A percentile compares a stretch with the other conserved stretches of the same genome.
Evolutionary conservation across 1,140 invertebrate genomes (phyloP).

Genomic region (Drosophila virilis): DNA sequence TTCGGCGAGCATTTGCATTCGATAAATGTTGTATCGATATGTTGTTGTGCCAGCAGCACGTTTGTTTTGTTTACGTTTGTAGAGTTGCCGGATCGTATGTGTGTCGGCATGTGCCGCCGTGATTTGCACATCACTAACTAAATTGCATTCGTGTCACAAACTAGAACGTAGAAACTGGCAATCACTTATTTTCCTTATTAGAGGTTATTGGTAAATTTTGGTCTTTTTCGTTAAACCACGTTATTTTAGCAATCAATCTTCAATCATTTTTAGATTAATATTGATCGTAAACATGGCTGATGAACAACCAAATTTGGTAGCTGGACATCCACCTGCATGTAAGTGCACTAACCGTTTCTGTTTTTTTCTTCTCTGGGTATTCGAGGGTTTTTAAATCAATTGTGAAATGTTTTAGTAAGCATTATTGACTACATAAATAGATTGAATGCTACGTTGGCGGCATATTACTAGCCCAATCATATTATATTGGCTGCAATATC

Average conservation of each 20-base stretch:
- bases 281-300: conserved; percentile 77
- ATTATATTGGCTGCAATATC: conserved; percentile 42
- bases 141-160: conserved; percentile 52
- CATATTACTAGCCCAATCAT: conserved; percentile 18
- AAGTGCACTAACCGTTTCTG: conserved; percentile 63
- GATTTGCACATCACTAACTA: conserved; percentile 26
- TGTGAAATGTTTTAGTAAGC: conserved; percentile 59
- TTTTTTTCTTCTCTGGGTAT: conserved; percentile 11
- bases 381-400: not conserved
- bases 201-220: conserved; percentile 5
- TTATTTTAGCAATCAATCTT: not conserved
- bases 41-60: not conserved
- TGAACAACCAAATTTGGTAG: conserved; percentile 89
- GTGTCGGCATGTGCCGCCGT: not conserved
- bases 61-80: conserved; percentile 23
- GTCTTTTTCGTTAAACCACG: not conserved
- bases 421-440: conserved; percentile 88
- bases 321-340: conserved; percentile 94
- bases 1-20: conserved; percentile 8
- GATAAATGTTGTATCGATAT: not conserved
- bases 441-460: conserved; percentile 31
- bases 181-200: conserved; percentile 17
- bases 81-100: conserved; percentile 7
- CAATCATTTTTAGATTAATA: conserved; percentile 15
- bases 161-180: conserved; percentile 35